phyloP scores from a whole-genome alignment of 2,888 invertebrate genomes.

The Nomada goodeniana region DNA sequence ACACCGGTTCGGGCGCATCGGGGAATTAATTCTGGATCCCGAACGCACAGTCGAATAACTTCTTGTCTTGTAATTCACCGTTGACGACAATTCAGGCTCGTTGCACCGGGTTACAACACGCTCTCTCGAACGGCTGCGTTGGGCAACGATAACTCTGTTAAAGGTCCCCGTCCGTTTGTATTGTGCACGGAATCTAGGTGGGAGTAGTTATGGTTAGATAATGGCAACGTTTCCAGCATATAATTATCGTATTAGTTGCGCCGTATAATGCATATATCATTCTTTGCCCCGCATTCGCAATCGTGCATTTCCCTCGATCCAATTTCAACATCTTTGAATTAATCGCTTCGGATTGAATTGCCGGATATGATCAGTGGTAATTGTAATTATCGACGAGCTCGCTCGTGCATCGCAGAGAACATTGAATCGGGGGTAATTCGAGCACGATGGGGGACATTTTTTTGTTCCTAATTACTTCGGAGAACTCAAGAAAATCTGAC shows the following conservation, averaged over 20 bases:
- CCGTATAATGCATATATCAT: slow-evolving; percentile 45
- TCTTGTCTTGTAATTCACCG: slow-evolving; percentile 58
- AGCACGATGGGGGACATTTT: too few species aligned
- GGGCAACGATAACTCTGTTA: slow-evolving; percentile 68
- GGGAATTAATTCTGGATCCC: slow-evolving; percentile 54
- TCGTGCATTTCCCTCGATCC: slow-evolving; percentile 8
- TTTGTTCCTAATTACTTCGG: neutral
- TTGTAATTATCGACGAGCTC: too few species aligned
- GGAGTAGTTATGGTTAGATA: slow-evolving; percentile 70
- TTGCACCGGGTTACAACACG: slow-evolving; percentile 65
- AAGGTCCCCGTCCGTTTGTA: slow-evolving; percentile 66
- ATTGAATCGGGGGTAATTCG: too few species aligned
- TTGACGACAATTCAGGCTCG: slow-evolving; percentile 68
- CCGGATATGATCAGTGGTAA: too few species aligned
- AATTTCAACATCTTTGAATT: slow-evolving; percentile 20
- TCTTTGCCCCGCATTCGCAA: slow-evolving; percentile 21
- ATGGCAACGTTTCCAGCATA: slow-evolving; percentile 62
- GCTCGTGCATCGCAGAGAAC: neutral
- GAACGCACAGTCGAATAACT: slow-evolving; percentile 46
- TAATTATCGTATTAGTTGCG: slow-evolving; percentile 64
- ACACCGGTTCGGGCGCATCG: slow-evolving; percentile 13
- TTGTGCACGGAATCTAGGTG: slow-evolving; percentile 65
- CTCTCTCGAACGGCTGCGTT: slow-evolving; percentile 52
- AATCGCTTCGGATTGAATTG: neutral
- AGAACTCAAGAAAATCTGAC: neutral